A percentile compares a stretch with the other conserved stretches of the same genome.
Conservation (phyloP, 2,113 vertebrate species). For the Azemiops feae region DNA sequence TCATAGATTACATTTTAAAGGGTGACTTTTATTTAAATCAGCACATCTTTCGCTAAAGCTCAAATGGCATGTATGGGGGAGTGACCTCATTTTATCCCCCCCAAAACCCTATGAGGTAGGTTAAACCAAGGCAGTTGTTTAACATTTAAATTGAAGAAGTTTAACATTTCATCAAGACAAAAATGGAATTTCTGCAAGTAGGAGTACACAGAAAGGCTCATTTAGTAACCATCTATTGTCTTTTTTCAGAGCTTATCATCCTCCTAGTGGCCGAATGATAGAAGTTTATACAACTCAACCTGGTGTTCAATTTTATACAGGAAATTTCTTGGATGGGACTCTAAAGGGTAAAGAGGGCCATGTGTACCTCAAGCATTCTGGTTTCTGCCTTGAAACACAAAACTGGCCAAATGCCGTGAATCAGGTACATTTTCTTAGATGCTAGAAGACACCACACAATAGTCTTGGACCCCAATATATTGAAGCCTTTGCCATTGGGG, state of each 20-base stretch:
- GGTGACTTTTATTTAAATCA: neutral
- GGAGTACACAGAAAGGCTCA: neutral
- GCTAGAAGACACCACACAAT: neutral
- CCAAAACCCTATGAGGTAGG: neutral
- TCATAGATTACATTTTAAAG: neutral
- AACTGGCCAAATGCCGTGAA: slow-evolving; percentile 92
- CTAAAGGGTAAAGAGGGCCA: slow-evolving; percentile 78
- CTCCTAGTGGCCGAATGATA: slow-evolving; percentile 78
- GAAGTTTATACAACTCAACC: slow-evolving; percentile 88
- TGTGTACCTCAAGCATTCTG: slow-evolving; percentile 81
- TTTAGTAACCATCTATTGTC: neutral
- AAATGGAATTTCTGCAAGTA: neutral
- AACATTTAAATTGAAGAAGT: neutral
- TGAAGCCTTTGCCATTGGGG: neutral
- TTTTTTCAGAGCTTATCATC: slow-evolving; percentile 77
- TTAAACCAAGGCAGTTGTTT: neutral
- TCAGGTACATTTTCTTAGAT: slow-evolving; percentile 71
- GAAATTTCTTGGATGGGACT: slow-evolving; percentile 89
- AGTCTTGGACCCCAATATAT: neutral
- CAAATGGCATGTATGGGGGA: neutral
- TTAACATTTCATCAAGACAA: neutral
- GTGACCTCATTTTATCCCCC: neutral
- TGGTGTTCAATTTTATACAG: slow-evolving; percentile 93
- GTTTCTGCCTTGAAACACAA: slow-evolving; percentile 93
- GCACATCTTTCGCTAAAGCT: neutral